Base-by-base conservation (phyloP, 30 jellyfish, hydroid and myxozoan genomes). In the Aurelia sp. region DNA sequence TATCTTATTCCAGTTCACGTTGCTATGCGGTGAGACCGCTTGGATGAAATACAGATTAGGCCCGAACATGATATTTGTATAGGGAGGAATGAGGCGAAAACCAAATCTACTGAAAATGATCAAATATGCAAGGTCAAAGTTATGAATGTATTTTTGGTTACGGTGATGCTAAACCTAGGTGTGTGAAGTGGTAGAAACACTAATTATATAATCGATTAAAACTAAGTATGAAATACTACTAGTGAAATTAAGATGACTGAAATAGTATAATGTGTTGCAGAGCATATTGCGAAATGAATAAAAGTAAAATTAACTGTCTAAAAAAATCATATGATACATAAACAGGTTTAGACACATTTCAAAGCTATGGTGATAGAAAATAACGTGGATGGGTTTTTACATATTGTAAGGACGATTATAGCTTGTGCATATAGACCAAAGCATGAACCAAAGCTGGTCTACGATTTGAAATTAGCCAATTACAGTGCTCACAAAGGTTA, bases 121-220 rank as follows among this genome's bases (percentile, higher is more conserved):
- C 77, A 61, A 52, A 60, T 27, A 44, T 61, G 35, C 59, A 52
- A 62, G 78, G 74, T 63, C 68, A 79, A 79, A 79, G 81, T 69
- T 41, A 81, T 35, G 15, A 40, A 53, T 50, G 40, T 62, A 41
- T 64, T 79, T 59, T 79, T 63, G 72, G 89, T 69, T 64, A n/a
- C 61, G 72, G 89, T 63, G 80, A 55, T 63, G 63, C 22, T 48
- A 33, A 78, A 79, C 48, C 80, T 63, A 53, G 4, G 69, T 59
- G 69, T 59, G 69, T 59, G 6, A 18, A 18, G 33, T 18, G 69
- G 33, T 5, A n/a, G 69, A 21, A 59, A 59, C 33, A 59, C 31
- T 59, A n/a, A 21, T 4, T 51, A 40, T 47, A 17, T 18, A 52
- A n/a, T 20, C 84, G 30, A 47, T 35, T 30, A 74, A 74, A 30